Percentiles rank a stretch among this genome's conserved stretches.
These are phyloP conservation scores for Drosophila takahashii DNA, from an alignment of 1,140 invertebrate genomes.

Conservation along the genomic window DNA sequence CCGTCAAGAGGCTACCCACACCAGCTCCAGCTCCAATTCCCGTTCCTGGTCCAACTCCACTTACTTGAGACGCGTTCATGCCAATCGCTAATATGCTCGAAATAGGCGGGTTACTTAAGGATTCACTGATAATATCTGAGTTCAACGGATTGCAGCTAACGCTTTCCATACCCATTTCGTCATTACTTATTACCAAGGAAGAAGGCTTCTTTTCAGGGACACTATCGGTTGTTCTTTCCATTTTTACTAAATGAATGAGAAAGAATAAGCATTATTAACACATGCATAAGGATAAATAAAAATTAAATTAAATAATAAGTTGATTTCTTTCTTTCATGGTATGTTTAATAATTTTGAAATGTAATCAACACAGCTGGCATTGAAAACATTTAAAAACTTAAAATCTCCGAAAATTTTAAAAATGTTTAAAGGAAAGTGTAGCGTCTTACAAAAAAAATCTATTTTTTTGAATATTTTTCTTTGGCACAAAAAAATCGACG, in stretches of 20 bases:
- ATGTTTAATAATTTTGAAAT: too few species aligned
- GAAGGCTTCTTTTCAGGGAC: conserved; percentile 39
- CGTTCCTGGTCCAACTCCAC: not conserved
- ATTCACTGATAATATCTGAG: conserved; percentile 47
- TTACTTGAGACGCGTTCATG: conserved; percentile 16
- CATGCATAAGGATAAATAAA: not conserved
- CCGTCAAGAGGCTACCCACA: conserved; percentile 84
- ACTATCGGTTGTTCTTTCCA: conserved; percentile 40
- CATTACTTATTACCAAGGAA: conserved; percentile 34
- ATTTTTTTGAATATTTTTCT: too few species aligned
- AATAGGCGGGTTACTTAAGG: conserved; percentile 18
- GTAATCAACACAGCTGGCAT: too few species aligned
- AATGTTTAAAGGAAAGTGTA: too few species aligned
- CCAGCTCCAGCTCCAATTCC: conserved; percentile 12
- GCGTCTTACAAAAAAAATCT: too few species aligned
- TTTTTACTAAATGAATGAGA: conserved; percentile 51
- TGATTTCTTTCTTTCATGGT: too few species aligned
- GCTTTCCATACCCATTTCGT: conserved; percentile 41
- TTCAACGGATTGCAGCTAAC: conserved; percentile 42
- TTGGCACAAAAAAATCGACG: too few species aligned
- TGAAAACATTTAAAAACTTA: too few species aligned
- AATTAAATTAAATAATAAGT: too few species aligned
- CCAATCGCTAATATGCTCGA: conserved; percentile 23
- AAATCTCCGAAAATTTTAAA: too few species aligned
- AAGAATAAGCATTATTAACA: not conserved